A percentile compares a stretch with the other conserved stretches of the same genome.
phyloP scores from a whole-genome alignment of 2,888 invertebrate genomes.

The Acholoe squamosa region DNA sequence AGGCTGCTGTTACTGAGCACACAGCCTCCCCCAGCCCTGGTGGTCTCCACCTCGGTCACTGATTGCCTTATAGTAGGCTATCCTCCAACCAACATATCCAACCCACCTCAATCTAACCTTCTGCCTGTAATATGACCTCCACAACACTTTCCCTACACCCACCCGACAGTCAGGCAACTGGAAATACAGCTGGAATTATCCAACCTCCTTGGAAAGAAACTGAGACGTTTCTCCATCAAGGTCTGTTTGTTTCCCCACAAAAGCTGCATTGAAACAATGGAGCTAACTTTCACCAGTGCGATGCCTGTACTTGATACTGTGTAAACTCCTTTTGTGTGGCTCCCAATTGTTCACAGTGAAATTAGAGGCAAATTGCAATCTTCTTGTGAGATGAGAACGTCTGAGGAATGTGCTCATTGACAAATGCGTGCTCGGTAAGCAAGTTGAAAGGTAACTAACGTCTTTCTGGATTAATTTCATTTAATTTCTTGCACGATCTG shows the following conservation, averaged over 20 bases:
- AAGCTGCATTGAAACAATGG: constrained; percentile 8
- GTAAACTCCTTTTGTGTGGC: constrained; percentile 20
- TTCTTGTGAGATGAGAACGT: background rate
- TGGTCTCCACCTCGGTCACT: constrained; percentile 10
- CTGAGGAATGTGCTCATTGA: background rate
- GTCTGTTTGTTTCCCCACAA: background rate
- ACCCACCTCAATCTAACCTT: background rate
- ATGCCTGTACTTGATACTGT: constrained; percentile 4
- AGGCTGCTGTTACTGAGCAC: constrained; percentile 53
- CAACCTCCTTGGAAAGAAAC: background rate
- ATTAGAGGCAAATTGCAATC: constrained; percentile 14
- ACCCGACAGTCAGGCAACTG: background rate
- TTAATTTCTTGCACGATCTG: too few relatives aligned
- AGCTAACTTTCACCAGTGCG: background rate
- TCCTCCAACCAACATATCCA: background rate
- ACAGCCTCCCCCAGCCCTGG: constrained; percentile 29
- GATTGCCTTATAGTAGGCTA: background rate
- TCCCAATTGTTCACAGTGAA: constrained; percentile 1
- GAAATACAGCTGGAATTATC: background rate
- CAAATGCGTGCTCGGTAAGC: background rate
- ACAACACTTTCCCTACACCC: background rate
- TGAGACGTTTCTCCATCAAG: background rate
- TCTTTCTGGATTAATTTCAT: too few relatives aligned
- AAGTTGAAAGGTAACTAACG: background rate
- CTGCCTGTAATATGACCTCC: background rate